Evolutionary conservation across 2,797 vertebrate genomes (phyloP), one percentile per base, ranked within the genome.

Genomic region (Austrolebias charrua): DNA sequence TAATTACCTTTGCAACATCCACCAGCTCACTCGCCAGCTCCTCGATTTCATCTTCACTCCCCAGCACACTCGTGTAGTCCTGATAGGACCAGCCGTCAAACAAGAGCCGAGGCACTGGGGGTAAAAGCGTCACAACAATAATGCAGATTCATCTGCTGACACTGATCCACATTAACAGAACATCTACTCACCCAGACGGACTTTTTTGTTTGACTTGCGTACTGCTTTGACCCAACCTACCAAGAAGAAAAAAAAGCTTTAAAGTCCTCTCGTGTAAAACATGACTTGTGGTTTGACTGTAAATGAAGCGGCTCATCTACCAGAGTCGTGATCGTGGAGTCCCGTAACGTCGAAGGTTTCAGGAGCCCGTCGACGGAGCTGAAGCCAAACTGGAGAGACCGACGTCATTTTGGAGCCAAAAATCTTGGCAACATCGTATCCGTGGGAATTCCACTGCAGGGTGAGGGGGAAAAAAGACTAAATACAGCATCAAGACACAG

Each of bases 1-100:
- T 49, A 2, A 19, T 77, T 83, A 99, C 98, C 95, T 96, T 95
- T 47, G 96, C 98, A n/a, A 95, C 90, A 55, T 96, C 93, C 69
- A 98, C 89, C 76, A 95, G 72, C 28, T 91, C 94, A 66, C 87
- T 89, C 10, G 92, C 89, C 72, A 99, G 92, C 66, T 98, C 96
- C 61, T 98, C 96, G 19, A 98, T 95, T 88, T 99, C 98, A 87
- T 99, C 97, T 63, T 99, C 96, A 6, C 93, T 98, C 76, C 80
- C 92, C 79, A 98, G 85, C 75, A 98, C 92, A 0, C 68, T 96
- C 63, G 92, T 90, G 50, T 96, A 99, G 76, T 99, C 96, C 54
- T 96, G 93, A 0, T 94, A 96, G 10, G 95, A 95, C 98, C 98
- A 99, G 64, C 93, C 94, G 44, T 99, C 98, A 85, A 99, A 96